These are phyloP conservation scores for Octomys mimax DNA, from an alignment of 2,797 vertebrate genomes.

Conservation along the genomic window DNA sequence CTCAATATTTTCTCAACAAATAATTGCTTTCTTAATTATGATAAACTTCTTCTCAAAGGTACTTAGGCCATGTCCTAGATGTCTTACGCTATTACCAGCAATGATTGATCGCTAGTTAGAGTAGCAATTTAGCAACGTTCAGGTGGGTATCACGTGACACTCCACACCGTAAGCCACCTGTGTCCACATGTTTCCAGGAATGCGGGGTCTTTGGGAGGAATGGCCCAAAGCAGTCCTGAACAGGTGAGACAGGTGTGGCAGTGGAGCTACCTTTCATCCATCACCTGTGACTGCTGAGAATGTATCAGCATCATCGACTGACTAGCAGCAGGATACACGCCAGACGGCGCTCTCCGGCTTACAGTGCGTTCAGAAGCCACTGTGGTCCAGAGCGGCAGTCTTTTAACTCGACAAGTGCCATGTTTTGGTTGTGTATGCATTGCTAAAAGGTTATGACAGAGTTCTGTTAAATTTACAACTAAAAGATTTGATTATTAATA, in stretches of 20 bases:
- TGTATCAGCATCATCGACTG: background rate
- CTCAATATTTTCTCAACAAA: background rate
- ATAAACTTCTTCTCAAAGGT: slow-evolving; percentile 31
- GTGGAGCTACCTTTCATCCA: background rate
- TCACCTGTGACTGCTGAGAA: background rate
- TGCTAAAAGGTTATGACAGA: slow-evolving; percentile 4
- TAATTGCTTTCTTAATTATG: background rate
- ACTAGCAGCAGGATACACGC: background rate
- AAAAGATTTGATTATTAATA: slow-evolving; percentile 51
- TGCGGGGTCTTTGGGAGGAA: background rate
- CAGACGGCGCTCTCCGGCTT: background rate
- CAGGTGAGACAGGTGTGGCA: background rate
- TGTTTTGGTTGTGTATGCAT: background rate
- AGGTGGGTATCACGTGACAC: background rate
- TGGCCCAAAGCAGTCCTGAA: background rate
- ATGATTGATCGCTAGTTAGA: slow-evolving; percentile 13
- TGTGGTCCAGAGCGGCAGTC: background rate
- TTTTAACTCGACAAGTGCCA: slow-evolving; percentile 13
- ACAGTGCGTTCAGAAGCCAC: background rate
- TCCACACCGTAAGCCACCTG: background rate
- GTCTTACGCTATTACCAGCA: background rate
- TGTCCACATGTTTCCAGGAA: slow-evolving; percentile 4
- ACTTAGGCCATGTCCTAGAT: background rate
- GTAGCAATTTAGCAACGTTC: slow-evolving; percentile 34
- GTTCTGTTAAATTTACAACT: slow-evolving; percentile 40